Base-by-base conservation (phyloP, 2,113 vertebrate genomes). In the Scomber japonicus region DNA sequence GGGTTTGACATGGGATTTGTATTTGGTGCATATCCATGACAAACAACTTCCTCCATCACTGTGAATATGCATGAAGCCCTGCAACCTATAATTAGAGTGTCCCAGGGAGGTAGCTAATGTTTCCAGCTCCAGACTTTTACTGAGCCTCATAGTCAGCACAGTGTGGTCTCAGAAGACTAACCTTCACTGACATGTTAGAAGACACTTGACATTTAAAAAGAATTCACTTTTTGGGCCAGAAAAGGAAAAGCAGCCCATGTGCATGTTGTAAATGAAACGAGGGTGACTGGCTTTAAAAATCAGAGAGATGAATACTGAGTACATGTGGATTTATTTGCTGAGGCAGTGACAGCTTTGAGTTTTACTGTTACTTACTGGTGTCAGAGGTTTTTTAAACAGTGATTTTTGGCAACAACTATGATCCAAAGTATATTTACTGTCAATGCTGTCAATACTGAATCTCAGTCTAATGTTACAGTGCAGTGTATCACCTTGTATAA, bases 51-150 rank as follows among this genome's bases (percentile, higher is more conserved):
- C 82, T 77, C 57, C 62, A 55, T 62, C 86, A 50, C 19, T 82
- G 74, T 78, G 86, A 82, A 66, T 61, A 65, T 75, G 75, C 71
- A 87, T 48, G 61, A 80, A 83, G 54, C 51, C 46, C 31, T 24
- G 80, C 49, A 91, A 59, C 75, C 75, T 84, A 84, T 92, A 83
- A 85, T 91, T 89, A 90, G 74, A 55, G 11, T 11, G 54, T 88
- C 77, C 31, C 66, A 31, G 68, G 80, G 81, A 90, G 87, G 84
- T 66, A 40, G 80, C 77, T 77, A 73, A 88, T 78, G 84, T 87
- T 88, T 88, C 88, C 87, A 90, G 71, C 66, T 72, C 78, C 62
- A 56, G 46, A 30, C 19, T 72, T 79, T 79, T 3, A 50, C 61
- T 17, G 60, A 82, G 67, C 53, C 48, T 17, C 65, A 71, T 45